phyloP scores from a whole-genome alignment of 2,888 invertebrate species.

The Caenorhabditis japonica region DNA sequence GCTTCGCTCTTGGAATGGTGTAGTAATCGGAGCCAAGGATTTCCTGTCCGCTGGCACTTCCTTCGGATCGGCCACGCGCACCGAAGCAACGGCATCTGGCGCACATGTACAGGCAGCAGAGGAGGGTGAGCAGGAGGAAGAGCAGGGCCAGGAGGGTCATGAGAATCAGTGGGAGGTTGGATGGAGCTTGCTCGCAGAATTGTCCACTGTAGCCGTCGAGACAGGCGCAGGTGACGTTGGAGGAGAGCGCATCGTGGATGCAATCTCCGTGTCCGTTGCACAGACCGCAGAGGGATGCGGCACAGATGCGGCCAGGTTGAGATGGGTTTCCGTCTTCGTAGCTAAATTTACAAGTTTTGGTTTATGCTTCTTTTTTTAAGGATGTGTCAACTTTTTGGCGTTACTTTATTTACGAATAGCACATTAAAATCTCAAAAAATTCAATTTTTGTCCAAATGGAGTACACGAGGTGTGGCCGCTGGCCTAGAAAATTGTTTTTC shows the following conservation, averaged over 20 bases:
- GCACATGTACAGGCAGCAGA: constrained; percentile 70
- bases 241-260: constrained; percentile 66
- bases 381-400: too few species aligned
- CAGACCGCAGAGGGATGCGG: constrained; percentile 67
- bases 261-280: constrained; percentile 77
- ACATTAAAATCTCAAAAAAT: too few species aligned
- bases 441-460: too few species aligned
- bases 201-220: constrained; percentile 69
- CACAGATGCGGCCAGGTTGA: constrained; percentile 73
- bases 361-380: too few species aligned
- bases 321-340: constrained; percentile 72
- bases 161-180: constrained; percentile 65
- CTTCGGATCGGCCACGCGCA: constrained; percentile 51
- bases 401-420: too few species aligned
- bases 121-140: constrained; percentile 74
- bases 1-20: constrained; percentile 73
- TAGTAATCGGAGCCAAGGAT: constrained; percentile 65
- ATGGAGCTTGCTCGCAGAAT: constrained; percentile 68
- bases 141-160: constrained; percentile 74
- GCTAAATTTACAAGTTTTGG: too few species aligned
- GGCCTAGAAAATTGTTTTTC: too few species aligned
- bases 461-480: too few species aligned
- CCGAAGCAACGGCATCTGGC: constrained; percentile 67
- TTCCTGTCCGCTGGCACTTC: constrained; percentile 58
- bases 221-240: constrained; percentile 73